These are phyloP conservation scores for Epizoanthus ramosus DNA, from an alignment of 92 coral and sea anemone genomes.

Conservation along the genomic window DNA sequence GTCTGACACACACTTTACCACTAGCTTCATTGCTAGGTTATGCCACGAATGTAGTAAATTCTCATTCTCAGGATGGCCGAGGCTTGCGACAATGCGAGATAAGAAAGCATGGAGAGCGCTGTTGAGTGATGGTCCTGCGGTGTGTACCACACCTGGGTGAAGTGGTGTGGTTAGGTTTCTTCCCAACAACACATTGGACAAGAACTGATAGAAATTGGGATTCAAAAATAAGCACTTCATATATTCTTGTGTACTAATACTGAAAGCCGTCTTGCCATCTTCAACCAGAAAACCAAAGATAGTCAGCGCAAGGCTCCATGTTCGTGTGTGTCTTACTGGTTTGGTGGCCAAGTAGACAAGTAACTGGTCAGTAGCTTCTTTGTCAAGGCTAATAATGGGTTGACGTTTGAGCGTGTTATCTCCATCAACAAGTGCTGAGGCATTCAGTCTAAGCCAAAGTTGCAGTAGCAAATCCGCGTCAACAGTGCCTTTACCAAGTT, in stretches of 20 bases:
- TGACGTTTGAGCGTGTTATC: slow-evolving; percentile 12
- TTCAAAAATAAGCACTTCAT: slow-evolving; percentile 6
- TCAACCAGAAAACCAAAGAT: slow-evolving; percentile 23
- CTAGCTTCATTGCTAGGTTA: slow-evolving; percentile 17
- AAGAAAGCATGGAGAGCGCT: slow-evolving; percentile 22
- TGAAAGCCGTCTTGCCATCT: not conserved
- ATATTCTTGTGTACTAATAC: not conserved
- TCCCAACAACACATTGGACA: slow-evolving; percentile 29
- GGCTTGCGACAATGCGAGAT: slow-evolving; percentile 19
- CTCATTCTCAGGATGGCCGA: slow-evolving; percentile 15
- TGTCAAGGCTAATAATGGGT: slow-evolving; percentile 47
- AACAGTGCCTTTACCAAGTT: slow-evolving; percentile 21
- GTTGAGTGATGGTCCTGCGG: slow-evolving; percentile 32
- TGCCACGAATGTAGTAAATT: slow-evolving; percentile 22
- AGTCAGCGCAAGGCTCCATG: slow-evolving; percentile 34
- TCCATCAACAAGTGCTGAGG: slow-evolving; percentile 27
- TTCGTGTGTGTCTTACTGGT: slow-evolving; percentile 41
- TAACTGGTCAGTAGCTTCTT: slow-evolving; percentile 25
- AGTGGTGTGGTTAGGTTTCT: slow-evolving; percentile 1
- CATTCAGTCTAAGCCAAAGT: slow-evolving; percentile 50
- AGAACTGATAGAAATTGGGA: not conserved
- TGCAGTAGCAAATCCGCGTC: slow-evolving; percentile 27
- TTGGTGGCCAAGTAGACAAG: slow-evolving; percentile 28
- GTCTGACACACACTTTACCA: slow-evolving; percentile 36
- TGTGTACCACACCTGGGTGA: not conserved